These are phyloP conservation scores for Zaprionus bogoriensis DNA, from an alignment of 2,888 invertebrate species.

Conservation along the genomic window DNA sequence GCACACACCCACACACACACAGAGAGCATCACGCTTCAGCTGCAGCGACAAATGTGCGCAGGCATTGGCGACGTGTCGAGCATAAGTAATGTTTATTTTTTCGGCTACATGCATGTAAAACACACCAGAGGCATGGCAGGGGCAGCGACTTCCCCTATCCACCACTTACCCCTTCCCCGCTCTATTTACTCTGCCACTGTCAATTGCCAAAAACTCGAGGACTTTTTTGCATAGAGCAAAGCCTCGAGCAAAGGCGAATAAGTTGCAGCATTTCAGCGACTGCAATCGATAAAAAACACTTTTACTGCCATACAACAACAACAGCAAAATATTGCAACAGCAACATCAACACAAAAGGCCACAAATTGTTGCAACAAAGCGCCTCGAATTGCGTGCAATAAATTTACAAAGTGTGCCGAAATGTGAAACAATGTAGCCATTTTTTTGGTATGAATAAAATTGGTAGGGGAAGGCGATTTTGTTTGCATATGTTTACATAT, in stretches of 20 bases:
- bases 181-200: background rate
- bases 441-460: no score
- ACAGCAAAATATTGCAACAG: background rate
- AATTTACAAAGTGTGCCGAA: background rate
- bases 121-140: conserved; percentile 40
- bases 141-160: background rate
- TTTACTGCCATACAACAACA: background rate
- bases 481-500: no score
- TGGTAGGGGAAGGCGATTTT: no score
- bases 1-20: conserved; percentile 21
- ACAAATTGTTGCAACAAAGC: background rate
- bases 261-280: no score
- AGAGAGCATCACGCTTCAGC: conserved; percentile 27
- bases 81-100: conserved; percentile 70
- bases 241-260: background rate
- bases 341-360: background rate
- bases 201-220: conserved; percentile 25
- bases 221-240: background rate
- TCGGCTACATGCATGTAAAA: conserved; percentile 41
- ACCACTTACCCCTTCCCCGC: background rate
- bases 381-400: background rate
- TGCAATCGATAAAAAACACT: no score
- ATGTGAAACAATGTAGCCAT: no score
- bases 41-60: conserved; percentile 48
- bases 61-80: conserved; percentile 56